These are phyloP conservation scores for Aphrophora alni DNA, from an alignment of 2,888 invertebrate species.

Conservation along the genomic window DNA sequence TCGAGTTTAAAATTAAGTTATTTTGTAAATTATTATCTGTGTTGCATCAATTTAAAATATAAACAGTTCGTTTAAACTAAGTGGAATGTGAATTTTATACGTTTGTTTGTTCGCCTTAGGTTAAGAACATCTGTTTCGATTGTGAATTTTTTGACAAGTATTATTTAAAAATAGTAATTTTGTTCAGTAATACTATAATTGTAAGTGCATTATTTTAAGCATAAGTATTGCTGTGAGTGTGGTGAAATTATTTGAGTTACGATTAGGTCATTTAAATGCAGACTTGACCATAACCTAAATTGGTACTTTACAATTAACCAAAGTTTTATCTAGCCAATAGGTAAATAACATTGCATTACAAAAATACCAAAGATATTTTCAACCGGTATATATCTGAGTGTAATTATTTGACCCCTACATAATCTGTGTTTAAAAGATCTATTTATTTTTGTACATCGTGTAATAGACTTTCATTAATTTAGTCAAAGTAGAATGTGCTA, in stretches of 20 bases:
- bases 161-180: not conserved
- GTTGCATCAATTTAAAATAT: not conserved
- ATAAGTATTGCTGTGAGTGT: not conserved
- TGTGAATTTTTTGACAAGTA: not conserved
- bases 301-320: too few relatives aligned
- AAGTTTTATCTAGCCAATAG: too few relatives aligned
- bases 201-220: not conserved
- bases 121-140: not conserved
- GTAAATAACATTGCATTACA: too few relatives aligned
- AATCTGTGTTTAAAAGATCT: too few relatives aligned
- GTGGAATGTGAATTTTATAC: not conserved
- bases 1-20: not conserved
- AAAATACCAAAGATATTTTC: too few relatives aligned
- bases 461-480: too few relatives aligned
- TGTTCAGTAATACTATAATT: not conserved
- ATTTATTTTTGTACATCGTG: too few relatives aligned
- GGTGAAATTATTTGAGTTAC: not conserved
- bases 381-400: too few relatives aligned
- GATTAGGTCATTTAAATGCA: too few relatives aligned
- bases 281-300: too few relatives aligned
- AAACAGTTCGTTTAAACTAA: not conserved
- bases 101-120: not conserved
- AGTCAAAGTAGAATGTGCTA: too few relatives aligned
- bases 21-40: not conserved
- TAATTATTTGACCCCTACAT: too few relatives aligned